phyloP scores from a whole-genome alignment of 2,888 invertebrate species.

The Hipparchia semele region DNA sequence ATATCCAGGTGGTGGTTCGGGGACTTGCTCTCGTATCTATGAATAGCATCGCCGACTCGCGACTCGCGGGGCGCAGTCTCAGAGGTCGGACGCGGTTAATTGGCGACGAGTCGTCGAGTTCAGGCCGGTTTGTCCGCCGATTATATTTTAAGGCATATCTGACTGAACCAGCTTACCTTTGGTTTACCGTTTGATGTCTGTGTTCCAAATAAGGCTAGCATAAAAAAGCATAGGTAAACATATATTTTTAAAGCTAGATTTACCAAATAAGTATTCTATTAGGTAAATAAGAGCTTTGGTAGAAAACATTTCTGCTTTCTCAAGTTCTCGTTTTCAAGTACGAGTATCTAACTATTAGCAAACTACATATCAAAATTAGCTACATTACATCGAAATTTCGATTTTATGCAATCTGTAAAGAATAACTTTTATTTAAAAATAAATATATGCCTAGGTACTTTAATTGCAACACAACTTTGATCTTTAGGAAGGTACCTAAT shows the following conservation, averaged over 20 bases:
- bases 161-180: conserved; percentile 46
- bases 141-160: conserved; percentile 75
- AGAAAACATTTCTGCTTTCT: not conserved
- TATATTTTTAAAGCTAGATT: not conserved
- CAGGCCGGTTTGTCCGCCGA: conserved; percentile 69
- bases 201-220: not conserved
- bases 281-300: not conserved
- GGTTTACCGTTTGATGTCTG: conserved; percentile 21
- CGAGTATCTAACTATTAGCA: too few relatives aligned
- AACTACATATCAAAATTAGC: too few relatives aligned
- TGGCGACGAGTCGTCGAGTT: conserved; percentile 61
- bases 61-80: conserved; percentile 54
- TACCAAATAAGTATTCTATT: not conserved
- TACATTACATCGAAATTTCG: too few relatives aligned
- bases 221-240: not conserved
- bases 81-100: conserved; percentile 79
- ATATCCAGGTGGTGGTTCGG: conserved; percentile 41
- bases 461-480: not conserved
- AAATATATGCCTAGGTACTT: too few relatives aligned
- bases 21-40: conserved; percentile 53
- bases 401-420: too few relatives aligned
- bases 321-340: not conserved
- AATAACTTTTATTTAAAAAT: too few relatives aligned
- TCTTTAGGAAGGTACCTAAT: not conserved
- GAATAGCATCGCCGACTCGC: conserved; percentile 64